Evolutionary conservation across 2,113 vertebrate genomes (phyloP).

Genomic region (Solea senegalensis): DNA sequence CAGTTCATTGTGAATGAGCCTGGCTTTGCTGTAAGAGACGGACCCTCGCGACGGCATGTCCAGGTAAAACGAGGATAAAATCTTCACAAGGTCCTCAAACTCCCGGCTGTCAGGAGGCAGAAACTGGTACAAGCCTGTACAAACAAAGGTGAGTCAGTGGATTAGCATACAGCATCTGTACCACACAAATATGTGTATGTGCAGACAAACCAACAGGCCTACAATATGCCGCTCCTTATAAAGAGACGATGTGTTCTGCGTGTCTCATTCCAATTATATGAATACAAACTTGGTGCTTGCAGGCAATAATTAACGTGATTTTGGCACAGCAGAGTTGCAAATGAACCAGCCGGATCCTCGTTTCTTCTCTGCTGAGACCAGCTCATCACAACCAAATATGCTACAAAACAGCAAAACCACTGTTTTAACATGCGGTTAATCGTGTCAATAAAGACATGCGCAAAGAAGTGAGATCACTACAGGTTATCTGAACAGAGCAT

Average conservation of each 20-base stretch:
- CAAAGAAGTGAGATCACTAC: slow-evolving; percentile 7
- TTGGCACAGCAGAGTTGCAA: neutral
- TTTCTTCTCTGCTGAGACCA: neutral
- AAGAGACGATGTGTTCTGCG: neutral
- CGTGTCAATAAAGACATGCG: slow-evolving; percentile 8
- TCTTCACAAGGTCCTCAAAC: slow-evolving; percentile 92
- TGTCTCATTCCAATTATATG: neutral
- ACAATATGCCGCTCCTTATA: neutral
- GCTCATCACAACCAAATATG: neutral
- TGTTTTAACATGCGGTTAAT: slow-evolving; percentile 7
- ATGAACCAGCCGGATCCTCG: neutral
- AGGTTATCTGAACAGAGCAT: no score
- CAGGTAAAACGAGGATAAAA: slow-evolving; percentile 90
- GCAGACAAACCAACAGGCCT: neutral
- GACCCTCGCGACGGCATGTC: slow-evolving; percentile 85
- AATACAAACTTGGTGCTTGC: neutral
- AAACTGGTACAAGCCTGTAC: slow-evolving; percentile 89
- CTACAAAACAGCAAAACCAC: neutral
- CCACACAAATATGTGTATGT: neutral
- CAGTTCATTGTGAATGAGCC: slow-evolving; percentile 93
- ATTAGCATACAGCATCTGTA: slow-evolving; percentile 9
- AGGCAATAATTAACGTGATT: neutral
- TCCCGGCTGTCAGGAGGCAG: slow-evolving; percentile 88
- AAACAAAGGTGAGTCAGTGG: neutral
- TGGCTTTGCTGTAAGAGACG: slow-evolving; percentile 90